These are phyloP conservation scores for Todiramphus chloris DNA, from an alignment of 2,113 vertebrate species.

Conservation along the genomic window DNA sequence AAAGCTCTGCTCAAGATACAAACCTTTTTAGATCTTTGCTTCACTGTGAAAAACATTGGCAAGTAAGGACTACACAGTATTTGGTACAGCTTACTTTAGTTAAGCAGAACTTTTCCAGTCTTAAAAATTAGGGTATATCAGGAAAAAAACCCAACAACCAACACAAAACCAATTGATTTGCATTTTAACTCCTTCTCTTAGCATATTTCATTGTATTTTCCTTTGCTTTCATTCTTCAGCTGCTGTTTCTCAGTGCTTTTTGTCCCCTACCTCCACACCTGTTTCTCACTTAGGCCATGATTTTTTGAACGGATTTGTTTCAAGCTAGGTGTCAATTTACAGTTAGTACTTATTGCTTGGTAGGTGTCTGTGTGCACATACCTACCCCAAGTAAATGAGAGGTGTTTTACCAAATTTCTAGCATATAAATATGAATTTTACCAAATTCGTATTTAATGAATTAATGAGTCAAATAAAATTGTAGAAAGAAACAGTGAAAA, in stretches of 20 bases:
- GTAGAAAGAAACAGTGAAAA: background rate
- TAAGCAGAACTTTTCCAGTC: background rate
- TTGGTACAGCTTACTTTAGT: background rate
- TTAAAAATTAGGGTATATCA: background rate
- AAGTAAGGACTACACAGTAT: background rate
- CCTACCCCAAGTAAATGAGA: background rate
- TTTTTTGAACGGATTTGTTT: background rate
- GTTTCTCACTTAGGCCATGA: background rate
- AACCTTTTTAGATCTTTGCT: background rate
- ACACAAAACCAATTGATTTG: background rate
- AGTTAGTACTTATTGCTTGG: background rate
- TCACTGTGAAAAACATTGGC: background rate
- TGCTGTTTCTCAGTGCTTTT: background rate
- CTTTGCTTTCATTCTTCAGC: background rate
- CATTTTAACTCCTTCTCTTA: background rate
- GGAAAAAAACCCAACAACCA: background rate
- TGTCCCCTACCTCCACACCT: background rate
- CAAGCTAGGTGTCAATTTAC: background rate
- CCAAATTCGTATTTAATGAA: background rate
- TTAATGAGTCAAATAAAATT: background rate
- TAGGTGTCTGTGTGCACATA: background rate
- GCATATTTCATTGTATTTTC: background rate
- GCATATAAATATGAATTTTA: background rate
- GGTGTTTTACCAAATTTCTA: background rate
- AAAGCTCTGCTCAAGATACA: background rate